Conservation (phyloP, 2,888 invertebrate species). For the Globia sparganii region DNA sequence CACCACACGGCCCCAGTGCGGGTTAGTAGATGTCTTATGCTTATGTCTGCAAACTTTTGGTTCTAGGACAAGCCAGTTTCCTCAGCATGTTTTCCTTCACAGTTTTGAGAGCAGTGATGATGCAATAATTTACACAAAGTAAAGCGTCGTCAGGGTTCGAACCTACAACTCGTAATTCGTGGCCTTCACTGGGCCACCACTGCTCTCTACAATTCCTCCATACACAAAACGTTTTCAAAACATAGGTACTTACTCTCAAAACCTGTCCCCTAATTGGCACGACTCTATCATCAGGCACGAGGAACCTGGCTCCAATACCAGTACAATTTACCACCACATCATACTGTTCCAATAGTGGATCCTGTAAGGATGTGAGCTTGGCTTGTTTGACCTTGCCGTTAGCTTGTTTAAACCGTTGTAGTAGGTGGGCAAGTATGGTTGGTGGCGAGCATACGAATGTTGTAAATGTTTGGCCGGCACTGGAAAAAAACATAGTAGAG, state of each 20-base stretch:
- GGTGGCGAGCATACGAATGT: constrained; percentile 93
- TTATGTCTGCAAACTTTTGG: background rate
- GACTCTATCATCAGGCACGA: constrained; percentile 91
- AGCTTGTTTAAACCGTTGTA: constrained; percentile 89
- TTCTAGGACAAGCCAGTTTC: background rate
- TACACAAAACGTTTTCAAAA: background rate
- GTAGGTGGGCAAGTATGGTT: constrained; percentile 92
- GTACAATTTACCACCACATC: constrained; percentile 95
- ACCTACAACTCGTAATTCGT: no score
- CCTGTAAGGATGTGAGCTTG: constrained; percentile 74
- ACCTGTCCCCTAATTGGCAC: constrained; percentile 94
- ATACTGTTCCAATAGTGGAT: constrained; percentile 86
- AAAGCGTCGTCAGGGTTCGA: no score
- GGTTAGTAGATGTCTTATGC: background rate
- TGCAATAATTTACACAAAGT: no score
- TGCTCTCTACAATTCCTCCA: no score
- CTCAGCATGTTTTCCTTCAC: background rate
- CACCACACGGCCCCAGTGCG: background rate
- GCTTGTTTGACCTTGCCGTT: constrained; percentile 91
- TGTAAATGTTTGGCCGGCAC: constrained; percentile 91
- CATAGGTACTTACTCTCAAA: constrained; percentile 85
- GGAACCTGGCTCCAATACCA: constrained; percentile 92
- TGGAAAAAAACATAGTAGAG: constrained; percentile 69
- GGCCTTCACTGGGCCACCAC: no score
- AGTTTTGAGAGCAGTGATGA: background rate